phyloP scores from a whole-genome alignment of 2,888 invertebrate genomes.

The Hartigia nigra region DNA sequence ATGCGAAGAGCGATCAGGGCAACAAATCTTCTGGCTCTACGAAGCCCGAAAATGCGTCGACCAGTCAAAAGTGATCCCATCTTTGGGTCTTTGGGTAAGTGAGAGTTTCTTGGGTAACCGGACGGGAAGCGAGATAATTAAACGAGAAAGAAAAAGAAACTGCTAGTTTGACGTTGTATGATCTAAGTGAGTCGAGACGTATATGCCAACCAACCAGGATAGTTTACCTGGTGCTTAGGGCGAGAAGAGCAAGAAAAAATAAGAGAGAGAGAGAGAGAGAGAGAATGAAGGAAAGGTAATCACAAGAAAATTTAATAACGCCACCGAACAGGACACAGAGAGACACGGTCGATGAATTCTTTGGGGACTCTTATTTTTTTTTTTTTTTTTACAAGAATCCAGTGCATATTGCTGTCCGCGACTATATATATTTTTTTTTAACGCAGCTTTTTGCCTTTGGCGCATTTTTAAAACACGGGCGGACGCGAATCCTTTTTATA shows the following conservation, averaged over 20 bases:
- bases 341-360: neutral
- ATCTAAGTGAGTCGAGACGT: neutral
- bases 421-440: slow-evolving; percentile 6
- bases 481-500: neutral
- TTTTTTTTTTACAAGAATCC: neutral
- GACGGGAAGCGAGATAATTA: neutral
- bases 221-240: neutral
- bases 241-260: neutral
- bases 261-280: slow-evolving; percentile 9
- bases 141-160: neutral
- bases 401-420: neutral
- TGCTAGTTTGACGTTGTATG: neutral
- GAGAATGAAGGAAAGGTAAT: neutral
- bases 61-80: slow-evolving; percentile 26
- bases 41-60: slow-evolving; percentile 17
- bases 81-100: slow-evolving; percentile 28
- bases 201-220: neutral
- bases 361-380: neutral
- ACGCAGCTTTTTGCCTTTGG: neutral
- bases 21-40: slow-evolving; percentile 17
- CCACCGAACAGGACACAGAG: neutral
- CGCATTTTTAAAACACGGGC: neutral
- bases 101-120: neutral
- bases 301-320: neutral
- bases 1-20: slow-evolving; percentile 3